Conservation (phyloP, 2,113 vertebrate species). For the Psilopsiagon aymara region DNA sequence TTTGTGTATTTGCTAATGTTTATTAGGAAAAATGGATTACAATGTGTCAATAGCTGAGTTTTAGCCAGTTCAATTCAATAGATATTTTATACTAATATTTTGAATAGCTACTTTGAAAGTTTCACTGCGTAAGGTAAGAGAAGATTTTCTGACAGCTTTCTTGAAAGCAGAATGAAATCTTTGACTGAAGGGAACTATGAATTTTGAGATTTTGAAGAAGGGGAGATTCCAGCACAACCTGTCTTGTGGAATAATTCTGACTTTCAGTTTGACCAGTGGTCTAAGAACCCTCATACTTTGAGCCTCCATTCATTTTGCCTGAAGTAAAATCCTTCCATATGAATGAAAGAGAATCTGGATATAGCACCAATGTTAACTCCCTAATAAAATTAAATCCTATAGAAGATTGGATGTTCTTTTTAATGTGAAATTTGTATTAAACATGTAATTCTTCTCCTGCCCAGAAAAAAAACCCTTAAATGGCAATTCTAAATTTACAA, state of each 20-base stretch:
- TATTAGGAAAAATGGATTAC: neutral
- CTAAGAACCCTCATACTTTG: neutral
- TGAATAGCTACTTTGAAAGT: neutral
- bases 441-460: neutral
- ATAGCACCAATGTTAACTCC: neutral
- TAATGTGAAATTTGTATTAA: neutral
- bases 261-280: neutral
- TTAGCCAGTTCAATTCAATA: neutral
- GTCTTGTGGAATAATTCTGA: neutral
- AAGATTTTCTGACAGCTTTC: neutral
- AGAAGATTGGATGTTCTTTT: neutral
- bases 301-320: neutral
- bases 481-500: neutral
- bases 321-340: neutral
- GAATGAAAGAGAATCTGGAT: neutral
- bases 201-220: neutral
- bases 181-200: neutral
- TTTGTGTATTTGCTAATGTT: neutral
- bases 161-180: neutral
- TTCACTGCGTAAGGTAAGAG: neutral
- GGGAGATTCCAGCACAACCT: neutral
- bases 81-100: neutral
- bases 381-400: neutral
- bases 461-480: neutral
- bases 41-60: neutral